A percentile compares a stretch with the other conserved stretches of the same genome.
Evolutionary conservation across 2,797 vertebrate species (phyloP).

Genomic region (Eleutherodactylus coqui): DNA sequence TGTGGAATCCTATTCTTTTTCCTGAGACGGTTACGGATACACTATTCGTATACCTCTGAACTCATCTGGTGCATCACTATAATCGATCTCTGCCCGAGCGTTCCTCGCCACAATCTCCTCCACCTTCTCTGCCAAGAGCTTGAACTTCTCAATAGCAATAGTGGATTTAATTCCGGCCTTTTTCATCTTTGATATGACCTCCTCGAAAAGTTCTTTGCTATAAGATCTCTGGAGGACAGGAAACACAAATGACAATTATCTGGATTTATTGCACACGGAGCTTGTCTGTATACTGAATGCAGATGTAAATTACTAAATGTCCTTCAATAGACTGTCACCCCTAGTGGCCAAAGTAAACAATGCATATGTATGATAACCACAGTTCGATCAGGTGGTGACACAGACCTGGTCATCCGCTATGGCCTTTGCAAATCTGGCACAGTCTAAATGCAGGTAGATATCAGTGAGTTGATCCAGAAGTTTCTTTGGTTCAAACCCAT

Average conservation of each 20-base stretch:
- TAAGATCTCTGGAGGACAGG: conserved; percentile 88
- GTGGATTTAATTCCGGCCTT: conserved; percentile 98
- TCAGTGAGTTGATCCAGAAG: conserved; percentile 97
- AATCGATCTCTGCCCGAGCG: conserved; percentile 97
- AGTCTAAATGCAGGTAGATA: conserved; percentile 97
- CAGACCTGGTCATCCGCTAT: conserved; percentile 98
- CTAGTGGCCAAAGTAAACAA: neutral
- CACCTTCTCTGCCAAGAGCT: conserved; percentile 94
- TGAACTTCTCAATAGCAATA: conserved; percentile 98
- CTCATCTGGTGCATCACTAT: conserved; percentile 96
- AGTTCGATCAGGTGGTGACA: neutral
- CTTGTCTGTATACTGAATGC: too few species aligned
- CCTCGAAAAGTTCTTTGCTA: conserved; percentile 96
- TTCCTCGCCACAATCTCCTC: conserved; percentile 98
- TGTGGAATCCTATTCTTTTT: too few species aligned
- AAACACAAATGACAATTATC: neutral
- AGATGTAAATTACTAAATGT: neutral
- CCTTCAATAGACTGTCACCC: neutral
- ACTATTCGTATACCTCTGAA: conserved; percentile 84
- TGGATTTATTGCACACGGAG: neutral
- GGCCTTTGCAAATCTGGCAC: conserved; percentile 95
- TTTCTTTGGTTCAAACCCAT: conserved; percentile 99
- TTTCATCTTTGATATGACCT: conserved; percentile 98
- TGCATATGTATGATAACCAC: neutral
- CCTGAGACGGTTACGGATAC: too few species aligned